Base-by-base conservation (phyloP, 37 sponge, comb jelly and placozoan species). In the Haliclona indistincta region DNA sequence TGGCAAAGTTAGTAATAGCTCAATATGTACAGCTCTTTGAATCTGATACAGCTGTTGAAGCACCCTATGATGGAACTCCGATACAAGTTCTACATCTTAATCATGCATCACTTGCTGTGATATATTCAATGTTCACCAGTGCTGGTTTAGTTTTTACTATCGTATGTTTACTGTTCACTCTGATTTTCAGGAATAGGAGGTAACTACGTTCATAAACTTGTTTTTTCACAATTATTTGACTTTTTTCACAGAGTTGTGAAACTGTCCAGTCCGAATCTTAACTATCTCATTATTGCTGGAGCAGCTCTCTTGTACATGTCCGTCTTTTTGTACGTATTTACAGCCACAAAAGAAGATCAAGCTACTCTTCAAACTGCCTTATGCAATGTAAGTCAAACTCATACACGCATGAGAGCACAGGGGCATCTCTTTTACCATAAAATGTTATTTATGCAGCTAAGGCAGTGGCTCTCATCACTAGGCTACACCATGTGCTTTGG, bases 401-500 rank as follows among this genome's bases (percentile, higher is more conserved):
- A 22, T 20, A 28, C 39, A 10, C n/a, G n/a, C n/a, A n/a, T n/a
- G n/a, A n/a, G n/a, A n/a, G n/a, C n/a, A n/a, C n/a, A n/a, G n/a
- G n/a, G n/a, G n/a, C n/a, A n/a, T n/a, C n/a, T n/a, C 22, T 15
- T 70, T 42, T 26, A 37, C 19, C 8, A 13, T 8, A 15, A 23
- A 44, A 25, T n/a, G 8, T 28, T 43, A 6, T 74, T 33, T 25
- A 29, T 74, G 6, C 47, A 79, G 80, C 8, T 70, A 29, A 29
- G 64, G 17, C 13, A 20, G 15, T 56, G 64, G 6, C 52, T 79
- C 28, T 37, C 36, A 3, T 60, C 53, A 26, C 10, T 79, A 1
- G 81, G 81, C 2, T 81, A 81, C 63, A 52, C 35, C 0, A 26
- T 81, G 28, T 62, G 54, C 49, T 81, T 81, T 81, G 72, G 55